Base-by-base conservation (phyloP, 2,797 vertebrate genomes). In the Sebastes oblongus region DNA sequence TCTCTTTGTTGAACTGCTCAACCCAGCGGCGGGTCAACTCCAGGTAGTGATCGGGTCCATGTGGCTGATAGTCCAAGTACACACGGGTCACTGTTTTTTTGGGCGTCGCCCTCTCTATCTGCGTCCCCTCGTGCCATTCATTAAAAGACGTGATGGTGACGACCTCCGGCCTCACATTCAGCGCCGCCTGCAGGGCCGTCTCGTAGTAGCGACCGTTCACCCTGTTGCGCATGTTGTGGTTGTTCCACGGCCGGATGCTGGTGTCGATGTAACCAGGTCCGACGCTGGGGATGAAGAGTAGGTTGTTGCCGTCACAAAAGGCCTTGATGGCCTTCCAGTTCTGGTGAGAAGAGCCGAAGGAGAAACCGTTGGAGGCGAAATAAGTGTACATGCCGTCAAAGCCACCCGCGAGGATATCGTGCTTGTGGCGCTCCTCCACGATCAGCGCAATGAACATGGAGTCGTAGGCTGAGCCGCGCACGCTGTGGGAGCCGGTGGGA, bases 91-190 rank as follows among this genome's bases (percentile, higher is more conserved):
- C 89, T 0, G 96, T 97, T 88, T 97, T 98, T 86, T 97, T 97
- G 46, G 97, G 96, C 75, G 94, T 69, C 0, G 97, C 97, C 82
- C 93, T 96, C 92, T 98, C 97, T 4, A 98, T 97, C 93, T 98
- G 97, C 1, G 97, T 98, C 66, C 97, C 97, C 82, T 98, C 97
- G 0, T 98, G 97, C 97, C 97, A 98, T 66, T 98, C 97, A 0
- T 98, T 98, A 88, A 98, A 98, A 6, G 97, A 98, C 0, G 96
- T 97, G 77, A 98, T 96, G 76, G 96, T 94, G 76, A 98, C 94
- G 0, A 97, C 93, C 75, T 97, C 97, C 0, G 97, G 97, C 78
- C 96, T 93, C 25, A 94, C 96, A 0, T 89, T 95, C 36, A 97
- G 93, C 8, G 97, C 97, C 0, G 97, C 97, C 89, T 97, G 97